phyloP scores from a whole-genome alignment of 30 jellyfish, hydroid and myxozoan genomes.

The Chironex yamaguchii region DNA sequence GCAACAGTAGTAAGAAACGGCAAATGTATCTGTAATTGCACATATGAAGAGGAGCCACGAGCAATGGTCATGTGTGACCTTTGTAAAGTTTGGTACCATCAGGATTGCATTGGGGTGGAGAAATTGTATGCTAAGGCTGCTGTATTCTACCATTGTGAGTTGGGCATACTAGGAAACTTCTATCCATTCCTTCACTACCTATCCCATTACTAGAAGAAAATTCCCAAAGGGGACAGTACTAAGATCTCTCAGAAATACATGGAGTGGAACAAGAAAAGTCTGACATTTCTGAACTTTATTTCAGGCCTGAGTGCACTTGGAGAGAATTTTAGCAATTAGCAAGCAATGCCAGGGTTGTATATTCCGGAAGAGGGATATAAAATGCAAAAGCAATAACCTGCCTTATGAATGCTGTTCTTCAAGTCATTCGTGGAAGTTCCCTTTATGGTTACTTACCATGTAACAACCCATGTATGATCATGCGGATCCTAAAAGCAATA shows the following conservation, averaged over 20 bases:
- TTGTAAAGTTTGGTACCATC: slow-evolving; percentile 14
- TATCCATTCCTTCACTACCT: not conserved
- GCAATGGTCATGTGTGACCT: slow-evolving; percentile 16
- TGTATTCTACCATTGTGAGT: slow-evolving; percentile 1
- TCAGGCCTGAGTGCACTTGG: too few species aligned
- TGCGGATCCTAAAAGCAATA: not conserved
- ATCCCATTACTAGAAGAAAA: not conserved
- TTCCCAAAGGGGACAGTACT: too few species aligned
- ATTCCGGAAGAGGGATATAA: not conserved
- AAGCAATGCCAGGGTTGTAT: not conserved
- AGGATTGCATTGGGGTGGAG: not conserved
- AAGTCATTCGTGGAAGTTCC: not conserved
- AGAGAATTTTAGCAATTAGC: too few species aligned
- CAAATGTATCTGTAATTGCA: not conserved
- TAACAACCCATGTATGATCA: too few species aligned
- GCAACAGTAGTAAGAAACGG: not conserved
- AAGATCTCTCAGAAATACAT: too few species aligned
- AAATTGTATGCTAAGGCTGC: slow-evolving; percentile 13
- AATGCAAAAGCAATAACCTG: not conserved
- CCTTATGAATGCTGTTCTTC: not conserved
- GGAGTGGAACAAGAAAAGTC: too few species aligned
- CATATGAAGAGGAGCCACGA: not conserved
- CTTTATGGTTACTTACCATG: not conserved
- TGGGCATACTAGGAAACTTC: not conserved
- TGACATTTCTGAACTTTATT: too few species aligned